These are phyloP conservation scores for Oxyscelio sp. DNA, from an alignment of 2,888 invertebrate genomes.

Conservation along the genomic window DNA sequence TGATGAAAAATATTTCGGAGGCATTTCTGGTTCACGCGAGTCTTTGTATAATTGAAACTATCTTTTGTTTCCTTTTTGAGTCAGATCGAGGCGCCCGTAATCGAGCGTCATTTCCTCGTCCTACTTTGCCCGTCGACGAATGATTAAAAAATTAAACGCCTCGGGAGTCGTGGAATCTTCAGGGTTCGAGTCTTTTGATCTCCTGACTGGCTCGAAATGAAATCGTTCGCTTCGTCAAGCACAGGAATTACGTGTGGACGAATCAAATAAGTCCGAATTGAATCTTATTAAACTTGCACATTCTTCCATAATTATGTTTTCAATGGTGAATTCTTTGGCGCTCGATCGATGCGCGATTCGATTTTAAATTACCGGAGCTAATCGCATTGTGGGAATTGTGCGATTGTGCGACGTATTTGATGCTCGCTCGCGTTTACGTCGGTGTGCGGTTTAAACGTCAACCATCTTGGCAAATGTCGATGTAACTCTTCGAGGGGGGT, in stretches of 20 bases:
- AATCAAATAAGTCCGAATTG: slow-evolving; percentile 24
- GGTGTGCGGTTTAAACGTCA: slow-evolving; percentile 25
- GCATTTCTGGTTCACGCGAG: slow-evolving; percentile 27
- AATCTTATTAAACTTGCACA: slow-evolving; percentile 26
- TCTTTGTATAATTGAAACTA: slow-evolving; percentile 47
- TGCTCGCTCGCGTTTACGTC: no score
- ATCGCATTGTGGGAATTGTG: no score
- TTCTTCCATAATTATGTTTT: slow-evolving; percentile 25
- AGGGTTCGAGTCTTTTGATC: slow-evolving; percentile 74
- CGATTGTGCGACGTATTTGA: no score
- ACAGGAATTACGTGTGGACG: slow-evolving; percentile 71
- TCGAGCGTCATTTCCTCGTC: slow-evolving; percentile 52
- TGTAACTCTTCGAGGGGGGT: slow-evolving; percentile 51
- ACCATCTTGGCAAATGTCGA: slow-evolving; percentile 42
- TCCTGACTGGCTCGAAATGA: slow-evolving; percentile 76
- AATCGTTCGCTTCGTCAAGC: slow-evolving; percentile 80
- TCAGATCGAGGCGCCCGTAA: slow-evolving; percentile 8
- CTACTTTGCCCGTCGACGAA: slow-evolving; percentile 72
- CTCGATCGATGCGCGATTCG: no score
- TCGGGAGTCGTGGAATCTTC: slow-evolving; percentile 66
- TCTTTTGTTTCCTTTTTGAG: slow-evolving; percentile 34
- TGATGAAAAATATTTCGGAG: slow-evolving; percentile 24
- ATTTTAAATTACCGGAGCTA: no score
- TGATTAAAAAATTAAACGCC: slow-evolving; percentile 83
- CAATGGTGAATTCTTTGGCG: slow-evolving; percentile 15